Evolutionary conservation across 2,113 vertebrate species (phyloP).

Genomic region (Rhinichthys klamathensis): DNA sequence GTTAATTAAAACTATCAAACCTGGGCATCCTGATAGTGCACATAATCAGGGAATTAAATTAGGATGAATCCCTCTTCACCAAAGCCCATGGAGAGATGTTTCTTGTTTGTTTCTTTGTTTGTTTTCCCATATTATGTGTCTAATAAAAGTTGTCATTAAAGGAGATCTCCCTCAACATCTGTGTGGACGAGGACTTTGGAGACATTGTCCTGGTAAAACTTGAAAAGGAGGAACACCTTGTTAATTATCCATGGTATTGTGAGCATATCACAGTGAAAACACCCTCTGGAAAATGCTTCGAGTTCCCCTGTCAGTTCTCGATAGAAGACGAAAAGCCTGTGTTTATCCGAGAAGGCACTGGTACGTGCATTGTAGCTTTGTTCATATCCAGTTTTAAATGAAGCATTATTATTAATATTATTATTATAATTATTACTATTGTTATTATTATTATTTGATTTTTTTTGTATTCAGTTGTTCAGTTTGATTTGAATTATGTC

Average conservation of each 20-base stretch:
- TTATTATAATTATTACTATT: background rate
- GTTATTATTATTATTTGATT: background rate
- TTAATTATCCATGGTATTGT: accelerated
- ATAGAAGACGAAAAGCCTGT: background rate
- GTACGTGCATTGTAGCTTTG: background rate
- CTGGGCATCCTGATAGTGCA: background rate
- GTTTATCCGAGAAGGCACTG: background rate
- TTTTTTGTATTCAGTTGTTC: no score
- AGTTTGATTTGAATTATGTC: no score
- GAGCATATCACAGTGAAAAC: background rate
- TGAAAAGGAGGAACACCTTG: background rate
- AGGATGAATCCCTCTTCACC: no score
- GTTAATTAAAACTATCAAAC: no score
- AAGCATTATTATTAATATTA: background rate
- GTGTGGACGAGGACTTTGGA: background rate
- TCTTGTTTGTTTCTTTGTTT: no score
- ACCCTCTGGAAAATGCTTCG: background rate
- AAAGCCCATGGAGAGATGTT: background rate
- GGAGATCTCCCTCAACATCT: background rate
- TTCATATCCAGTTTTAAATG: background rate
- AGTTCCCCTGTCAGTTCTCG: background rate
- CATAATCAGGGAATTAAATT: background rate
- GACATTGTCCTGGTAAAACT: background rate
- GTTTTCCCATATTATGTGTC: no score
- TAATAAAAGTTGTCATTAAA: background rate